Conservation (phyloP, 2,888 invertebrate species). For the Lepeophtheirus nordmannii region DNA sequence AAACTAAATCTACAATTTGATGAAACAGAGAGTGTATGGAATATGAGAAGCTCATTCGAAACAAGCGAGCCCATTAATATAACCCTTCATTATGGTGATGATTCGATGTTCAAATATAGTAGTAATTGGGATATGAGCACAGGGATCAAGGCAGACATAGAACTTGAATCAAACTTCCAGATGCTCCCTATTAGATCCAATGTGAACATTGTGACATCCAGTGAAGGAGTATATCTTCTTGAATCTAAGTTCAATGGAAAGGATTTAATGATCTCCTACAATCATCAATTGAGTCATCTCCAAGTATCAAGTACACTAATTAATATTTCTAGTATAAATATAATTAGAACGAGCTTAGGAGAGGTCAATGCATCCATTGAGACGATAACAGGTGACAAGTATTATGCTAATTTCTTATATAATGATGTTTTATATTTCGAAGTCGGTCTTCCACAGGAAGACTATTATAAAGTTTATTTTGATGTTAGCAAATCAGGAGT, state of each 20-base stretch:
- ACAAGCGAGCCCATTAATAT: neutral
- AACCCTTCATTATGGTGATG: neutral
- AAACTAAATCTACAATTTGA: neutral
- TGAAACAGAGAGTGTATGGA: neutral
- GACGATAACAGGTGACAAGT: no score
- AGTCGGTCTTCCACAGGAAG: neutral
- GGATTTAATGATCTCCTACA: neutral
- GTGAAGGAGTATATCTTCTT: neutral
- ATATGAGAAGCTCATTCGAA: neutral
- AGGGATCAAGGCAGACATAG: neutral
- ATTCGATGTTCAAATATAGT: neutral
- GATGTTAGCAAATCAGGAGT: neutral
- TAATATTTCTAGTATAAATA: no score
- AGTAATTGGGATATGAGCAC: neutral
- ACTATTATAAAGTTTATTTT: neutral
- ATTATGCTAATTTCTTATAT: no score
- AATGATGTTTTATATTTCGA: neutral
- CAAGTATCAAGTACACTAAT: no score
- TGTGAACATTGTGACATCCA: neutral
- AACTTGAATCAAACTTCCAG: neutral
- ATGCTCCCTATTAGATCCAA: neutral
- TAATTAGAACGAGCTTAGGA: no score
- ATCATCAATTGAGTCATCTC: no score
- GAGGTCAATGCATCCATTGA: no score
- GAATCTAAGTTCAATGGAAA: neutral